A percentile compares a stretch with the other conserved stretches of the same genome.
Evolutionary conservation across 2,888 invertebrate species (phyloP).

Genomic region (Erebia aethiops): DNA sequence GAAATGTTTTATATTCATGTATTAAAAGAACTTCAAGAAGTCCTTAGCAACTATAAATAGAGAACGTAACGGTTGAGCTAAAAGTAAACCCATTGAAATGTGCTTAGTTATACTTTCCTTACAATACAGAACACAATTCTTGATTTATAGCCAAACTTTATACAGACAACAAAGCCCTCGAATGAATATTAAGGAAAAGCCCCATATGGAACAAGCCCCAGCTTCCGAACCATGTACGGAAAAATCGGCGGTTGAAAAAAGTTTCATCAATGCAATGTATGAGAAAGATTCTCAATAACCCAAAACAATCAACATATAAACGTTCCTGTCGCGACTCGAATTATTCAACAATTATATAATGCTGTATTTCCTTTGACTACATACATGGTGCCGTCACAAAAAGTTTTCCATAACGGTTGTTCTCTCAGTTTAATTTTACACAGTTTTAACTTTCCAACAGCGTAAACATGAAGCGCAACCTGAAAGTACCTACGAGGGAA

Average conservation of each 20-base stretch:
- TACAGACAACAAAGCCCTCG: constrained; percentile 23
- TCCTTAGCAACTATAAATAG: constrained; percentile 6
- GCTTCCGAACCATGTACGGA: constrained; percentile 21
- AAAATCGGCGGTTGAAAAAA: constrained; percentile 18
- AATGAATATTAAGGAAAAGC: constrained; percentile 23
- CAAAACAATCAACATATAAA: constrained; percentile 41
- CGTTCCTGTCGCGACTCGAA: constrained; percentile 34
- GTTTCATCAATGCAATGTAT: constrained; percentile 16
- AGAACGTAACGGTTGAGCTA: constrained; percentile 1
- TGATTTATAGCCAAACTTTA: constrained; percentile 23
- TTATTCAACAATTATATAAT: constrained; percentile 33
- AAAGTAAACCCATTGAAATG: constrained; percentile 19
- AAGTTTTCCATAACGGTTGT: constrained; percentile 21
- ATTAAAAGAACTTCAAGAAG: neutral
- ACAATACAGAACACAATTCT: constrained; percentile 8
- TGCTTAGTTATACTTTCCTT: constrained; percentile 7
- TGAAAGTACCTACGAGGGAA: constrained; percentile 4
- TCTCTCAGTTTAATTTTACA: constrained; percentile 21
- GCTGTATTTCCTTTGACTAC: constrained; percentile 15
- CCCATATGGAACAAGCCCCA: constrained; percentile 14
- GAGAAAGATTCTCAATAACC: constrained; percentile 35
- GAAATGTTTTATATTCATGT: neutral
- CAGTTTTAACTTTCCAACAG: constrained; percentile 9
- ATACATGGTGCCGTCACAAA: constrained; percentile 25
- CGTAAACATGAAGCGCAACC: constrained; percentile 1